phyloP scores from a whole-genome alignment of 2,797 vertebrate species.

The Rousettus madagascariensis region DNA sequence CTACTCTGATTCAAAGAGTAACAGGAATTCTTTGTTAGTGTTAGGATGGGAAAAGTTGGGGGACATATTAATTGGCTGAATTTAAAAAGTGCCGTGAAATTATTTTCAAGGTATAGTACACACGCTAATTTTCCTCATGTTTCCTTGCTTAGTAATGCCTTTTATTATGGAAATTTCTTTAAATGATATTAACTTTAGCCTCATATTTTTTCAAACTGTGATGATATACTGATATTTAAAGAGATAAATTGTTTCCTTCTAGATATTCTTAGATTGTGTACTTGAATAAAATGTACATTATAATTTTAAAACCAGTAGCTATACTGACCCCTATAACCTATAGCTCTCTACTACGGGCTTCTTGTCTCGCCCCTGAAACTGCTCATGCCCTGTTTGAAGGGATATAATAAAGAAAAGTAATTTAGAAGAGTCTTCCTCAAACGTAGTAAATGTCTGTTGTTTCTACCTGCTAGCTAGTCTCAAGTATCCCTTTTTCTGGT shows the following conservation, averaged over 20 bases:
- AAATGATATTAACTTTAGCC: neutral
- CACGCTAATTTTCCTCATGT: neutral
- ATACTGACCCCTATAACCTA: neutral
- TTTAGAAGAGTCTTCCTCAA: neutral
- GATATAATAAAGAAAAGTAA: neutral
- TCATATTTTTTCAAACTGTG: neutral
- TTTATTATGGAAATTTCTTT: neutral
- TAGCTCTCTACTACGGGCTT: neutral
- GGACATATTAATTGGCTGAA: neutral
- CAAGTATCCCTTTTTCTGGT: neutral
- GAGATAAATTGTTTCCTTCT: neutral
- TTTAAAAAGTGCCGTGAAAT: neutral
- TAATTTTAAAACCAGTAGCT: neutral
- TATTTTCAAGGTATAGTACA: neutral
- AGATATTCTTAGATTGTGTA: neutral
- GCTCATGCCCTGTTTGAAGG: neutral
- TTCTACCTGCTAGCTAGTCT: neutral
- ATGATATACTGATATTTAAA: neutral
- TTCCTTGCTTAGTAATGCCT: neutral
- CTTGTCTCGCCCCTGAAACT: neutral
- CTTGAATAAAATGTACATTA: neutral
- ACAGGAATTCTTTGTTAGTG: neutral
- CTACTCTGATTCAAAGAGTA: neutral
- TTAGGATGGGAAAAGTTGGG: neutral
- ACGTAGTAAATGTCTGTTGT: neutral